Base-by-base conservation (phyloP, 2,797 vertebrate species). In the Allobates femoralis region DNA sequence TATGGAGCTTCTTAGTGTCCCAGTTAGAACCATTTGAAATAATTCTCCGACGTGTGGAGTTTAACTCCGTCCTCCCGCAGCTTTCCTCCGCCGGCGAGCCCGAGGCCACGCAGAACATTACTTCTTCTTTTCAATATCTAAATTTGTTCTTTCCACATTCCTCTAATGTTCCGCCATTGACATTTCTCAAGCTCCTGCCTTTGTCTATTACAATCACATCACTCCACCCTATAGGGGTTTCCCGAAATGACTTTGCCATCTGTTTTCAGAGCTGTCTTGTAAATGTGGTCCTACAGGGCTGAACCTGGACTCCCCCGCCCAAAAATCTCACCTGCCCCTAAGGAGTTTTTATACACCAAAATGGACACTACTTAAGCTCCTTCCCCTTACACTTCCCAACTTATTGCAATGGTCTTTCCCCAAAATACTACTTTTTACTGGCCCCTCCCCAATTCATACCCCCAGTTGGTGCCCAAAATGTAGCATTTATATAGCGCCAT, bases 11-110 rank as follows among this genome's bases (percentile, higher is more conserved):
- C 71, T 64, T 32, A 16, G 56, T 76, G 71, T 77, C 83, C 74
- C 56, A 77, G 21, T 86, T 77, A 77, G 71, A 77, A 67, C 53
- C 62, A 71, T 79, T n/a, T 83, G 50, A 86, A 46, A 77, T 51
- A 58, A 82, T 83, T 77, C 50, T 75, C 60, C 23, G 37, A 78
- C 34, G 32, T 86, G 80, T 60, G 23, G 76, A 23, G 28, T 50
- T 46, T 55, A 69, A 32, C 50, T 56, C 21, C 21, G 51, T 56
- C 50, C 64, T 80, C 41, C 18, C n/a, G 30, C 26, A 34, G 74
- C 67, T 71, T 74, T 66, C 51, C 16, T 3, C 55, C 81, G 32
- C 26, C 50, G 81, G 86, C 64, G 21, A 41, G 62, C 86, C 41
- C 19, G 0, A 78, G 86, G 86, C 75, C 2, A 21, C 37, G 51